phyloP scores from a whole-genome alignment of 2,888 invertebrate species.

The Conus canariensis region DNA sequence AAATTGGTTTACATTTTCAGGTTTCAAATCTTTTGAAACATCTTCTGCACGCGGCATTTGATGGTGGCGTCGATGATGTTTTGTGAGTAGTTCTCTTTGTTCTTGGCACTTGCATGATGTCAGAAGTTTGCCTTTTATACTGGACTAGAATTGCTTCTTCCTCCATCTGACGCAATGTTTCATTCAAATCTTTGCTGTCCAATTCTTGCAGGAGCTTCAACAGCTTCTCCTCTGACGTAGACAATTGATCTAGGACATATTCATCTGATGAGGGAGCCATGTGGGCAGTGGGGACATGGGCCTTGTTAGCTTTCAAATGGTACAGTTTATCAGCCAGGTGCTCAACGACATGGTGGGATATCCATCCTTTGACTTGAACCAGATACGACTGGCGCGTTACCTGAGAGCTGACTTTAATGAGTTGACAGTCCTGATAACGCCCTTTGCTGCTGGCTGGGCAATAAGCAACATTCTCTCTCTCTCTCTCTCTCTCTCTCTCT shows the following conservation, averaged over 20 bases:
- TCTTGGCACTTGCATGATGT: too few species aligned
- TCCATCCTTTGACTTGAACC: slow-evolving; percentile 73
- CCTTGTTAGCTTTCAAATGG: slow-evolving; percentile 76
- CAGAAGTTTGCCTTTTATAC: too few species aligned
- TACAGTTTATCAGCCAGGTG: slow-evolving; percentile 78
- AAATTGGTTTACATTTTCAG: too few species aligned
- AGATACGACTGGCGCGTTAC: slow-evolving; percentile 74
- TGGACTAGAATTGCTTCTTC: slow-evolving; percentile 66
- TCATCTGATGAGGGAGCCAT: slow-evolving; percentile 77
- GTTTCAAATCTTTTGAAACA: too few species aligned
- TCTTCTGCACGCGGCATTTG: too few species aligned
- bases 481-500: too few species aligned
- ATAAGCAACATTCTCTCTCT: not conserved
- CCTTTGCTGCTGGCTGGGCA: too few species aligned
- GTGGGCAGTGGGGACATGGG: slow-evolving; percentile 77
- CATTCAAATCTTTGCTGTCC: slow-evolving; percentile 75
- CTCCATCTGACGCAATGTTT: slow-evolving; percentile 75
- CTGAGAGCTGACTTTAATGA: too few species aligned
- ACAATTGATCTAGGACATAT: slow-evolving; percentile 77
- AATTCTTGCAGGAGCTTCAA: slow-evolving; percentile 78
- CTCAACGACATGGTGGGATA: slow-evolving; percentile 70
- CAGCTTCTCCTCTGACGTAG: slow-evolving; percentile 77
- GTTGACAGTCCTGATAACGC: too few species aligned
- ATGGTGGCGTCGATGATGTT: too few species aligned
- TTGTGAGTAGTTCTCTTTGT: too few species aligned